Evolutionary conservation across 2,113 vertebrate species (phyloP).

Genomic region (Hemiscyllium ocellatum): DNA sequence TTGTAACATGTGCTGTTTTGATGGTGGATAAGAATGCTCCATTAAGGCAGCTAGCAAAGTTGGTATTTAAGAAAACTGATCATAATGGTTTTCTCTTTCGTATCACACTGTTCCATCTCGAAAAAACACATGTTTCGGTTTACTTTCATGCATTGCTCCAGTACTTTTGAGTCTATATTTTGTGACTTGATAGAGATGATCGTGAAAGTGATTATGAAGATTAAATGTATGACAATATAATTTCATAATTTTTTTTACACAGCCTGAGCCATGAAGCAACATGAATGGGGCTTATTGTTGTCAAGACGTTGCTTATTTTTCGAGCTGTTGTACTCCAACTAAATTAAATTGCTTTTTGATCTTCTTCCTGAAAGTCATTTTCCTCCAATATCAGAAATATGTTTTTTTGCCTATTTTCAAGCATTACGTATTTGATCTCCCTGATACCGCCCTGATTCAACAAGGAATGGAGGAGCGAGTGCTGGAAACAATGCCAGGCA

Average conservation of each 20-base stretch:
- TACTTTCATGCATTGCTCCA: not conserved
- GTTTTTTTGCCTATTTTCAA: not conserved
- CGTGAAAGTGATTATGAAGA: not conserved
- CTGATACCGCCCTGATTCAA: too few relatives aligned
- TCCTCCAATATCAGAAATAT: not conserved
- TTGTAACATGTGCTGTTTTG: not conserved
- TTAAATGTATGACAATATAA: slow-evolving; percentile 26
- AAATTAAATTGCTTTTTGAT: not conserved
- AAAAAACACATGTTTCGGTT: not conserved
- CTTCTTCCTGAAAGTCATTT: not conserved
- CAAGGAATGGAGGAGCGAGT: too few relatives aligned
- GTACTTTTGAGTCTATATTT: not conserved
- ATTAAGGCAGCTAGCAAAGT: slow-evolving; percentile 2
- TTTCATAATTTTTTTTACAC: not conserved
- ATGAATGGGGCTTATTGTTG: slow-evolving; percentile 19
- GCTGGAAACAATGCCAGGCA: too few relatives aligned
- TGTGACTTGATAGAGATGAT: not conserved
- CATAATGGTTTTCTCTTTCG: not conserved
- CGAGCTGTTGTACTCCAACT: not conserved
- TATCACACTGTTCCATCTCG: not conserved
- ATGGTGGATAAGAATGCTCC: not conserved
- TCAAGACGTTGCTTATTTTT: not conserved
- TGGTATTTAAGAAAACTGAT: not conserved
- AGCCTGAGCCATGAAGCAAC: not conserved
- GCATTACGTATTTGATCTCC: not conserved